A percentile compares a stretch with the other conserved stretches of the same genome.
phyloP scores from a whole-genome alignment of 1,140 invertebrate genomes.

The Micrasema minimum region DNA sequence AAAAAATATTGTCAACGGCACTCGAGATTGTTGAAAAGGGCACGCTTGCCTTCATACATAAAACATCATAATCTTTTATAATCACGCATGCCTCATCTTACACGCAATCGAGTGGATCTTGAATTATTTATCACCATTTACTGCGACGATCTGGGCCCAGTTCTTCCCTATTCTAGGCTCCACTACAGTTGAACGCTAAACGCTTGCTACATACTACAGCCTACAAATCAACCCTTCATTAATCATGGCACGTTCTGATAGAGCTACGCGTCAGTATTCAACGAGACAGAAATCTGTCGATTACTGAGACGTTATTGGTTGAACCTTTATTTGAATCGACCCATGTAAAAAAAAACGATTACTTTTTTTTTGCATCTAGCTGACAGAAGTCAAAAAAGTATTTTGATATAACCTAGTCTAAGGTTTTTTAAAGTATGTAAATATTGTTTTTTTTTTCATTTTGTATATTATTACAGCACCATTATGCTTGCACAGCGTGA shows the following conservation, averaged over 20 bases:
- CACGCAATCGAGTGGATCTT: slow-evolving; percentile 34
- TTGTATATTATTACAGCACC: too few species aligned
- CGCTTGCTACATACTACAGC: neutral
- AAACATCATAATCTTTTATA: slow-evolving; percentile 34
- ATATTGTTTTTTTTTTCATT: too few species aligned
- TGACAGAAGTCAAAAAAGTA: too few species aligned
- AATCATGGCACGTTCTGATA: slow-evolving; percentile 19
- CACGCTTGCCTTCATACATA: slow-evolving; percentile 17
- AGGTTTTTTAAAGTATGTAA: too few species aligned
- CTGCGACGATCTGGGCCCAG: neutral
- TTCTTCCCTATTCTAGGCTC: neutral
- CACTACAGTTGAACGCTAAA: slow-evolving; percentile 23
- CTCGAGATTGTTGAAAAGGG: neutral
- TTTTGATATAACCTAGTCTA: too few species aligned
- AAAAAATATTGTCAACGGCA: neutral
- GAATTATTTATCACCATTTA: slow-evolving; percentile 40
- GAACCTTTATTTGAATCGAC: too few species aligned
- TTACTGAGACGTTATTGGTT: neutral
- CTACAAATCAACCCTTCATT: slow-evolving; percentile 13
- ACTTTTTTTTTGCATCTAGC: too few species aligned
- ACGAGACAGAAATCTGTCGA: slow-evolving; percentile 13
- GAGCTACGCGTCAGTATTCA: slow-evolving; percentile 20
- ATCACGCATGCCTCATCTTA: slow-evolving; percentile 31
- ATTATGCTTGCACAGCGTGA: too few species aligned
- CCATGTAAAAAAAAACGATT: too few species aligned